phyloP scores from a whole-genome alignment of 1,140 invertebrate genomes.

The Euglossa dilemma region DNA sequence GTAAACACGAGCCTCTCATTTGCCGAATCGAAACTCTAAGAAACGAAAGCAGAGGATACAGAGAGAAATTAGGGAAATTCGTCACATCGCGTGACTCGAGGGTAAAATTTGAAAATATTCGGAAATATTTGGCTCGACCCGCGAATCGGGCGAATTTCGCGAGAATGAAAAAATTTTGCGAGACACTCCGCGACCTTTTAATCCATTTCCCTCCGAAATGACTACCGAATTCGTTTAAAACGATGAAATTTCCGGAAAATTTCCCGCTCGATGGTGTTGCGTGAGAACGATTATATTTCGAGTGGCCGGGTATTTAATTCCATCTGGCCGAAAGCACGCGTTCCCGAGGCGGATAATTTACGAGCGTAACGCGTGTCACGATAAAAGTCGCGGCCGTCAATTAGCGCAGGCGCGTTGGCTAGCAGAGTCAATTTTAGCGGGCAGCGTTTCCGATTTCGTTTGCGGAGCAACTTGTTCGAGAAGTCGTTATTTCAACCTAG shows the following conservation, averaged over 20 bases:
- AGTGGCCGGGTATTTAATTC: background rate
- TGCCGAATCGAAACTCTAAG: too few species aligned
- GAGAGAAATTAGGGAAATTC: too few species aligned
- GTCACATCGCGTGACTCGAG: too few species aligned
- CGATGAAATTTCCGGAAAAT: background rate
- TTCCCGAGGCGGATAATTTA: background rate
- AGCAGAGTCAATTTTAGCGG: conserved; percentile 2
- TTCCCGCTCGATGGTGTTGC: background rate
- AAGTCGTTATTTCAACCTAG: background rate
- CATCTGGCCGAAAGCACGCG: background rate
- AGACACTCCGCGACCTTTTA: background rate
- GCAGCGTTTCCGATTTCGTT: conserved; percentile 7
- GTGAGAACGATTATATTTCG: background rate
- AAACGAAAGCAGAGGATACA: too few species aligned
- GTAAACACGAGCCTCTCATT: too few species aligned
- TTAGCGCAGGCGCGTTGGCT: background rate
- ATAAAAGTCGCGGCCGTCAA: conserved; percentile 10
- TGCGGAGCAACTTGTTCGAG: background rate
- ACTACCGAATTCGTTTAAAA: too few species aligned
- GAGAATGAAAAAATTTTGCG: too few species aligned
- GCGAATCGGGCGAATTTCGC: too few species aligned
- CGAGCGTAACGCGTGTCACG: conserved; percentile 2
- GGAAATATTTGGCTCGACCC: too few species aligned
- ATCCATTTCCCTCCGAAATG: background rate
- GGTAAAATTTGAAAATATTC: too few species aligned